Base-by-base conservation (phyloP, 1,140 invertebrate species). In the Neodiprion pinetum region DNA sequence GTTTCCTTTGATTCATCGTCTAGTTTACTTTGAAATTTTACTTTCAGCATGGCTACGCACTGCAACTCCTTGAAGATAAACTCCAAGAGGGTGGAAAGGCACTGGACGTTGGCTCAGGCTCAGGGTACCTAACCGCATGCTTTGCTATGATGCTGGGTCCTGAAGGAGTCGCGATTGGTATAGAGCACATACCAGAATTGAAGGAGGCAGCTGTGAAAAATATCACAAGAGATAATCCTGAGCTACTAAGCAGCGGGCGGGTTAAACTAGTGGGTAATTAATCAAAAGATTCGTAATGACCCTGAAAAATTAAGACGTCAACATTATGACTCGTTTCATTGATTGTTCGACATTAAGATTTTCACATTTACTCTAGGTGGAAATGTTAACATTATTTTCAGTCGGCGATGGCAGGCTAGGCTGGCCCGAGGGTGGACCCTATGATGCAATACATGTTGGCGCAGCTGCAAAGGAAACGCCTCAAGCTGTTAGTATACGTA, bases 101-200 rank as follows among this genome's bases (percentile, higher is more conserved):
- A 17, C 89, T 99, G 68, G 98, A 99, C 91, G 96, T 99, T 74
- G 98, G 98, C 10, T 98, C 96, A 78, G 98, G 98, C 21, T 97
- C 95, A 83, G 97, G 97, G 7, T 99, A 98, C 86, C 91, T 99
- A 12, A 98, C 97, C 49, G 94, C 96, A n/a, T 99, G 97, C 82
- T 97, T 99, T 94, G 95, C 94, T 48, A 85, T 94, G 1, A 95
- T 98, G 95, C 91, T 97, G 71, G 95, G 95, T 48, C 88, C 92
- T 67, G 91, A 89, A 76, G 97, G 97, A 48, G 84, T 90, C 81
- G 94, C 91, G 12, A 90, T 99, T 77, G 98, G 97, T 14, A 96
- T 99, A 78, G 98, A 99, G 85, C 97, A 99, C 87, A 97, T 99
- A 80, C 90, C 93, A 48, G 93, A 97, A 84, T 89, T 99, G 75